Base-by-base conservation (phyloP, 2,888 invertebrate genomes). In the Agonopterix arenella region DNA sequence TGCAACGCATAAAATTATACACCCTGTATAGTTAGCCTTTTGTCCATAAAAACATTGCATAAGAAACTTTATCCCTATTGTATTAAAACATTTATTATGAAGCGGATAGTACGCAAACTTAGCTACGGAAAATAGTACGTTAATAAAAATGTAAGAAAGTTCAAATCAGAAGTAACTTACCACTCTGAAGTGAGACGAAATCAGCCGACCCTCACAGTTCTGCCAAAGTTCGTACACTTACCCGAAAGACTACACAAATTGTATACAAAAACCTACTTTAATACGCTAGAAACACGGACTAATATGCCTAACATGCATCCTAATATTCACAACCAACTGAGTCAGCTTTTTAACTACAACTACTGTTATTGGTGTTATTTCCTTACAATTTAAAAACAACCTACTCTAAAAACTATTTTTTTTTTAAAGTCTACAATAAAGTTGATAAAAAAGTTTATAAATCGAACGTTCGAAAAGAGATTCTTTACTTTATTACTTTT, bases 261-360 rank as follows among this genome's bases (percentile, higher is more conserved):
- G n/a, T 11, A n/a, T 40, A 40, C 40, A 40, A 10, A 11, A 11
- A 40, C 40, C 40, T 40, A 40, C 40, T 40, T 11, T 37, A 52
- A 8, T 37, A 8, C 9, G 11, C 38, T 11, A 46, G 11, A n/a
- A 46, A 36, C 8, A 16, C 28, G 11, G 18, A 45, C 46, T 38
- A 13, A 46, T 28, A 38, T 37, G 8, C 11, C 28, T 38, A 47
- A 36, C 44, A 48, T 44, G 13, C 46, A 46, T 9, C 38, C 28
- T 28, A 28, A 28, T 28, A 28, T 68, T 75, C 75, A 75, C 75
- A 75, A 75, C 75, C 75, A 59, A 60, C 56, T 69, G 75, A 75
- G 75, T 64, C 56, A 69, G 73, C 74, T 59, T 64, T 59, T 64
- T 54, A 48, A 55, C 61, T 58, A 61, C 54, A 48, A 59, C 62